These are phyloP conservation scores for Pampusana beccarii DNA, from an alignment of 2,113 vertebrate genomes.

Conservation along the genomic window DNA sequence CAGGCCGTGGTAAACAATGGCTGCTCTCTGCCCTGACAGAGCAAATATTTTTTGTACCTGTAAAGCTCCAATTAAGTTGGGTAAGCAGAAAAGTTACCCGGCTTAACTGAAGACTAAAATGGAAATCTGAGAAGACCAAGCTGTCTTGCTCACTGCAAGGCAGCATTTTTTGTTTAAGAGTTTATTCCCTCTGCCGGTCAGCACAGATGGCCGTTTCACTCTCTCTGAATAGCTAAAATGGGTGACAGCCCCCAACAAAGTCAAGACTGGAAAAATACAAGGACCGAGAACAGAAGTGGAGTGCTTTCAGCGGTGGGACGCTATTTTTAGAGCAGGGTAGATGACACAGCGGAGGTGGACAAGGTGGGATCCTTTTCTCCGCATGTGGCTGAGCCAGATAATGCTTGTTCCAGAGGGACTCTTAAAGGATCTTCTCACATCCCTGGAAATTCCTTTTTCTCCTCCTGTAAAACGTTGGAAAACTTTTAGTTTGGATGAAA, in stretches of 20 bases:
- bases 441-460: neutral
- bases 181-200: neutral
- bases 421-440: neutral
- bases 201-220: neutral
- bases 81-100: neutral
- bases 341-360: neutral
- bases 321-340: slow-evolving; percentile 21
- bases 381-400: neutral
- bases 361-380: neutral
- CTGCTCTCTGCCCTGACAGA: slow-evolving; percentile 13
- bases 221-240: neutral
- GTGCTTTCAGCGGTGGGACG: neutral
- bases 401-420: neutral
- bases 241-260: neutral
- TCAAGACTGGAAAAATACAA: neutral
- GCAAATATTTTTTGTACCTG: slow-evolving; percentile 44
- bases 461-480: neutral
- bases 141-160: neutral
- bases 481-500: neutral
- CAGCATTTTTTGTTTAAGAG: neutral
- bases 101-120: neutral
- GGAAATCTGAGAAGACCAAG: neutral
- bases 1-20: neutral
- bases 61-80: slow-evolving; percentile 13
- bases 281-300: neutral